A percentile compares a stretch with the other conserved stretches of the same genome.
These are phyloP conservation scores for Myiozetetes cayanensis DNA, from an alignment of 2,113 vertebrate species.

Conservation along the genomic window DNA sequence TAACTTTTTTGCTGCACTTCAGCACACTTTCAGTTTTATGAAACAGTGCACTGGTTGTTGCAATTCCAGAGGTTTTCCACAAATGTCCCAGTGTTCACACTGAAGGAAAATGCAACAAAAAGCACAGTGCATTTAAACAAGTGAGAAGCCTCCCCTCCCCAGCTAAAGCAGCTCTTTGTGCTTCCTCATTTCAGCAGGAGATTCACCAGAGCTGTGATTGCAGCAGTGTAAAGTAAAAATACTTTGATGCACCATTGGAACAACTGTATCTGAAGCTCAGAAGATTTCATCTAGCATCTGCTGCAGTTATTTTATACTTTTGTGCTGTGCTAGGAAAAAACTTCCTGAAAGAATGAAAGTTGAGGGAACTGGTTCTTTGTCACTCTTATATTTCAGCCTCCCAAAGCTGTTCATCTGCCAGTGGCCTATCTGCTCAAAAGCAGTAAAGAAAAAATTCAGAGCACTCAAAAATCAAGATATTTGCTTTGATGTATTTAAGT, in stretches of 20 bases:
- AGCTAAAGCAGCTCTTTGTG: conserved; percentile 8
- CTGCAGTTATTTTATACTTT: neutral
- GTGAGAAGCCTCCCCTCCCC: neutral
- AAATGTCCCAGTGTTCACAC: neutral
- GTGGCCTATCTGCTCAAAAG: neutral
- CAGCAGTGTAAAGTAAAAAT: neutral
- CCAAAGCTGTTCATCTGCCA: neutral
- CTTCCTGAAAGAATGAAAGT: neutral
- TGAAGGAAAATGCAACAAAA: conserved; percentile 20
- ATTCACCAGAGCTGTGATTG: neutral
- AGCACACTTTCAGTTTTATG: neutral
- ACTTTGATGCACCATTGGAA: neutral
- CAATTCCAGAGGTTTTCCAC: conserved; percentile 26
- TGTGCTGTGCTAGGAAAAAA: neutral
- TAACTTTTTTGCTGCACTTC: neutral
- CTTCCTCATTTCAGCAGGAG: neutral
- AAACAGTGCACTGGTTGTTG: conserved; percentile 1
- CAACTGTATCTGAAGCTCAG: neutral
- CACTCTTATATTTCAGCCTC: neutral
- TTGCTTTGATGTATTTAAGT: neutral
- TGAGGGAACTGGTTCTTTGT: neutral
- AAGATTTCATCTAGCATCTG: conserved; percentile 16
- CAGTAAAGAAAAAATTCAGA: neutral
- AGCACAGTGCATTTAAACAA: neutral
- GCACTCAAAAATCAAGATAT: neutral